Evolutionary conservation across 2,888 invertebrate species (phyloP).

Genomic region (Ochropacha duplaris): DNA sequence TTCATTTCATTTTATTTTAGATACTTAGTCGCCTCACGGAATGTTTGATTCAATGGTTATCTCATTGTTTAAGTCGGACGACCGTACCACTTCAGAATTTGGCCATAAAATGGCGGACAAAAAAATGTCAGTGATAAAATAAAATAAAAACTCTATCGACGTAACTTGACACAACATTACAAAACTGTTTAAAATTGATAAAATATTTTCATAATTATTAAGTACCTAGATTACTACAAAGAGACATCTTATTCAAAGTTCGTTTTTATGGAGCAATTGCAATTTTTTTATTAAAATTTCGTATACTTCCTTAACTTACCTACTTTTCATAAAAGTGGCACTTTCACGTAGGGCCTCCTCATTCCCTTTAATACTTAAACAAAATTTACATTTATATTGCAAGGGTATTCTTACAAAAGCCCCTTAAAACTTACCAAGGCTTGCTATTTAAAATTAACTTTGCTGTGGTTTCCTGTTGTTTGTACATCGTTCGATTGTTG

Average conservation of each 20-base stretch:
- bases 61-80: no score
- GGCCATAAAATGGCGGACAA: no score
- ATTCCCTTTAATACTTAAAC: conserved; percentile 29
- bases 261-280: conserved; percentile 36
- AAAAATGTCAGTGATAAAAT: no score
- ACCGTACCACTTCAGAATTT: no score
- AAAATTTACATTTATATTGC: conserved; percentile 53
- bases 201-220: background rate
- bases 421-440: background rate
- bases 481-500: background rate
- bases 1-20: no score
- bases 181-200: background rate
- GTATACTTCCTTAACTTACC: conserved; percentile 20
- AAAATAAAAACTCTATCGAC: no score
- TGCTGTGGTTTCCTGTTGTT: background rate
- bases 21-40: no score
- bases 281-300: conserved; percentile 46
- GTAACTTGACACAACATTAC: no score
- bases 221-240: background rate
- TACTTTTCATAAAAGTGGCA: conserved; percentile 43
- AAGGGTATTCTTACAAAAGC: conserved; percentile 31
- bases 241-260: conserved; percentile 29
- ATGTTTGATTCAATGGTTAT: no score
- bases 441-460: background rate
- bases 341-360: conserved; percentile 29